Evolutionary conservation across 2,113 vertebrate genomes (phyloP), one percentile per base, ranked within the genome.

Genomic region (Ammospiza caudacuta): DNA sequence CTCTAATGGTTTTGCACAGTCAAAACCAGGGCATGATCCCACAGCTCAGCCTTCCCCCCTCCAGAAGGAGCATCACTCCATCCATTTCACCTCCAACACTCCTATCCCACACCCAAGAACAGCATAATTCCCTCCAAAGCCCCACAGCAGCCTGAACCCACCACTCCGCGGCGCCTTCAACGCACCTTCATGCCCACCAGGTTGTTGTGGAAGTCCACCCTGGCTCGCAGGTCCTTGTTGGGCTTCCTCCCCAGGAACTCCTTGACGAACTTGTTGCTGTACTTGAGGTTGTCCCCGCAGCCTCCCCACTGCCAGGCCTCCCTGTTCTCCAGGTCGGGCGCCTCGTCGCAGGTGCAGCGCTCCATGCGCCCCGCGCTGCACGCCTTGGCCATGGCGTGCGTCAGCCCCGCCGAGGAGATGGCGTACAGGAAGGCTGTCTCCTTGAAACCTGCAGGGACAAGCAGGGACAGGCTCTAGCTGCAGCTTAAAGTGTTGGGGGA

Each of bases 251-350:
- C 99, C 92, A 99, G 97, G 98, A 99, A 99, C 96, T 99, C 99
- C 96, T 99, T 99, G 94, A 99, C 99, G 22, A 99, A 99, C 95
- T 99, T 99, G 98, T 99, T 99, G 98, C 99, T 99, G 94, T 99
- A 99, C 86, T 99, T 99, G 70, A 99, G 99, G 97, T 99, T 99
- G 98, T 99, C 99, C 2, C 99, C 99, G 0, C 99, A 99, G 96
- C 99, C 99, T 0, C 99, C 99, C 99, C 99, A 99, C 97, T 99
- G 99, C 99, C 99, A 99, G 47, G 99, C 99, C 92, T 99, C 99
- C 0, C 99, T 98, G 98, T 99, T 99, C 98, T 99, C 99, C 97
- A 99, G 97, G 96, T 99, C 98, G 0, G 99, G 99, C 0, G 99
- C 99, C 90, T 99, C 99, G 6, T 99, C 99, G 1, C 99, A 99